A percentile compares a stretch with the other conserved stretches of the same genome.
These are phyloP conservation scores for Notiomystis cincta DNA, from an alignment of 2,113 vertebrate species.

Conservation along the genomic window DNA sequence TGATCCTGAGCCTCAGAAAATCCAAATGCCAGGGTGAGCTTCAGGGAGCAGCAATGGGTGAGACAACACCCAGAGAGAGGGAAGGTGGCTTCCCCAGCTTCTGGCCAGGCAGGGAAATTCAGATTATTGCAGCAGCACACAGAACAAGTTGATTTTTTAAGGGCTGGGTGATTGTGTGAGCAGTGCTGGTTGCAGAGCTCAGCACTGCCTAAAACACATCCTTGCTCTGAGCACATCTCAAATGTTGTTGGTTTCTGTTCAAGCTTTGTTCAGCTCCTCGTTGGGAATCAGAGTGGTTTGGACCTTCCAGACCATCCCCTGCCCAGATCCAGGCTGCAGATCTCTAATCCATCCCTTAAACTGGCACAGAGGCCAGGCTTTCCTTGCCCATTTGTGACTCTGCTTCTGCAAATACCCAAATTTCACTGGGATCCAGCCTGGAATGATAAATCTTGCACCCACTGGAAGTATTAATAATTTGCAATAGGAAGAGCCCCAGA, in stretches of 20 bases:
- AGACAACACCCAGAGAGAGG: neutral
- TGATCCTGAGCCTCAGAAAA: neutral
- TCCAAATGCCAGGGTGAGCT: neutral
- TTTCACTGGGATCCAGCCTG: neutral
- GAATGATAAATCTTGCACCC: neutral
- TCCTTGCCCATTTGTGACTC: neutral
- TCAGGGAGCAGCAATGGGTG: neutral
- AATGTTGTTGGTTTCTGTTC: neutral
- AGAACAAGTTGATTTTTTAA: neutral
- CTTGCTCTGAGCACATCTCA: neutral
- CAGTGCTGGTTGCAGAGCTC: neutral
- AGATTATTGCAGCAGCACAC: neutral
- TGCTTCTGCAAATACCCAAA: neutral
- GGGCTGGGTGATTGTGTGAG: neutral
- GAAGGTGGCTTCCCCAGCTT: neutral
- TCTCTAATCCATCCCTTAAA: neutral
- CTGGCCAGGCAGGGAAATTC: neutral
- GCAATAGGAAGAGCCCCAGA: neutral
- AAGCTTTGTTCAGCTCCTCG: neutral
- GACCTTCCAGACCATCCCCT: neutral
- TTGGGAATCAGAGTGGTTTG: neutral
- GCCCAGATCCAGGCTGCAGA: neutral
- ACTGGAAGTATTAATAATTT: neutral
- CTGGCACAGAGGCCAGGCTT: accelerated
- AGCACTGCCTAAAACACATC: neutral